Conservation (phyloP, 2,113 vertebrate genomes). For the Naja naja region DNA sequence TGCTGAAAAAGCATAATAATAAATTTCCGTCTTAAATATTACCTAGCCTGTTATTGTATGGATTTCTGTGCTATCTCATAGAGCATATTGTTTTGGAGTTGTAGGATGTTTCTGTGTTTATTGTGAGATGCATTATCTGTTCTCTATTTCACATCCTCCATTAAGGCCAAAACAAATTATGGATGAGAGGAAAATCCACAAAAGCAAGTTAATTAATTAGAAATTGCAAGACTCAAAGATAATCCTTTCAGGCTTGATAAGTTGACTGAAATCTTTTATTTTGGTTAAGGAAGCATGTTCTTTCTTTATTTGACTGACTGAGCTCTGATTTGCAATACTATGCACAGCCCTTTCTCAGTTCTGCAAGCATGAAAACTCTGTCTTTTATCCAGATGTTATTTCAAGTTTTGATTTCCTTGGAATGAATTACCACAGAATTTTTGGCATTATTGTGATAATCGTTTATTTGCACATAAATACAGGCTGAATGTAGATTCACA, state of each 20-base stretch:
- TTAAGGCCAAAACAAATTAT: not conserved
- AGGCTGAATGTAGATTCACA: not conserved
- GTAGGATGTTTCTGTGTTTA: not conserved
- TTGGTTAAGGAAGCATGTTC: not conserved
- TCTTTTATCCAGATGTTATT: not conserved
- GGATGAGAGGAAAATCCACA: not conserved
- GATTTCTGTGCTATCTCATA: not conserved
- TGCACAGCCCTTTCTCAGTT: not conserved
- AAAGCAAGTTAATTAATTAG: not conserved
- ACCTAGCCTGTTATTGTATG: not conserved
- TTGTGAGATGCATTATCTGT: not conserved
- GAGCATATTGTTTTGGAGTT: not conserved
- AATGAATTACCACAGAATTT: not conserved
- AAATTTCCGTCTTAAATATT: not conserved
- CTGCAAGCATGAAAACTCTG: not conserved
- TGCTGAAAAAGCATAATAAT: not conserved
- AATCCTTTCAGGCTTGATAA: not conserved
- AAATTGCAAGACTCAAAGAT: not conserved
- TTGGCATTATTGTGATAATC: not conserved
- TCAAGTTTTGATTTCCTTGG: not conserved
- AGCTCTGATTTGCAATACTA: not conserved
- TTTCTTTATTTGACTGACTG: not conserved
- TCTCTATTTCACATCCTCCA: not conserved
- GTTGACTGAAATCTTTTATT: not conserved
- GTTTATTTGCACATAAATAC: not conserved